A percentile compares a stretch with the other conserved stretches of the same genome.
These are phyloP conservation scores for Pterocles orientalis DNA, from an alignment of 2,113 vertebrate species.

Conservation along the genomic window DNA sequence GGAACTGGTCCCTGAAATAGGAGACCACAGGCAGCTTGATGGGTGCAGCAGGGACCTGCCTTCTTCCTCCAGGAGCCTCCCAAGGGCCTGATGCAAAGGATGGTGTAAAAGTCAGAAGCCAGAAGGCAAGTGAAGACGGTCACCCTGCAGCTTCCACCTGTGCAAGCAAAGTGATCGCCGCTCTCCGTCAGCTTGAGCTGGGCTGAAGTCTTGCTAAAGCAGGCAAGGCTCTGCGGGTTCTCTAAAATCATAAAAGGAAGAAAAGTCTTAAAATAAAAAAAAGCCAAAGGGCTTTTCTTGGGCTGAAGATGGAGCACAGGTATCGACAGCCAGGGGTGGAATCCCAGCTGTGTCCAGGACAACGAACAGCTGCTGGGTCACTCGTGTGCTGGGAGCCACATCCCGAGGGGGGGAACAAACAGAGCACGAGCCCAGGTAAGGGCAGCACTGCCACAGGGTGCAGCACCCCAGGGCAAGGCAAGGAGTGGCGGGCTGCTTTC, in stretches of 20 bases:
- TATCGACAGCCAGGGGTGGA: not conserved
- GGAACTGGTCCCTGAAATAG: not conserved
- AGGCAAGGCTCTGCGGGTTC: not conserved
- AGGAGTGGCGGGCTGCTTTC: accelerated
- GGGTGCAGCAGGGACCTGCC: not conserved
- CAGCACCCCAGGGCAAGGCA: not conserved
- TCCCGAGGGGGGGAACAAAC: accelerated
- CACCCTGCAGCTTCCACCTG: not conserved
- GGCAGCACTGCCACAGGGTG: not conserved
- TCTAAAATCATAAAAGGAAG: not conserved
- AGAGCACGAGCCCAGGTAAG: not conserved
- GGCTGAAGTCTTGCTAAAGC: no score
- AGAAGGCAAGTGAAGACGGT: accelerated
- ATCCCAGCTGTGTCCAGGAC: accelerated
- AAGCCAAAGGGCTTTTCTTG: not conserved
- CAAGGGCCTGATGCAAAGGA: accelerated
- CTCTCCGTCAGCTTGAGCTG: not conserved
- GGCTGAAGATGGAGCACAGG: accelerated
- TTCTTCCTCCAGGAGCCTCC: not conserved
- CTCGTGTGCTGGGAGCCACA: accelerated
- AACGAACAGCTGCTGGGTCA: not conserved
- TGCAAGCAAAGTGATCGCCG: accelerated
- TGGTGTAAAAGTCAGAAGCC: not conserved
- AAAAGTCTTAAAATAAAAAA: not conserved
- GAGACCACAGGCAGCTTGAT: not conserved